Evolutionary conservation across 1,140 invertebrate species (phyloP).

Genomic region (Sycobia sp.): DNA sequence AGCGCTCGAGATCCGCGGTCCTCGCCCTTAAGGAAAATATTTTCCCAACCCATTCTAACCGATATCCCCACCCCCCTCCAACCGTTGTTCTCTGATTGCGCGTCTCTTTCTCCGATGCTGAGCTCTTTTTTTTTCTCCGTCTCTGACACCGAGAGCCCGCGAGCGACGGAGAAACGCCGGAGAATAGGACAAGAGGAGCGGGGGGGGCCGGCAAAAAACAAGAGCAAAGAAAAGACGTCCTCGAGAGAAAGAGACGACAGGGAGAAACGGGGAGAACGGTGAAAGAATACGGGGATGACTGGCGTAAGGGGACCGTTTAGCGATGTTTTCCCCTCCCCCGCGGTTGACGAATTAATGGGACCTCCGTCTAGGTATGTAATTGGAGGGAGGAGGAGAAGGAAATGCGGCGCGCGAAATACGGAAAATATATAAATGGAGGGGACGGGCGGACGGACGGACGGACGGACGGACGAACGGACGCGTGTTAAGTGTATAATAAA

Average conservation of each 20-base stretch:
- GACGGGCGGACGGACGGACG: too few relatives aligned
- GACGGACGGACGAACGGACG: too few relatives aligned
- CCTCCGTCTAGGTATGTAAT: neutral
- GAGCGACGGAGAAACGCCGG: neutral
- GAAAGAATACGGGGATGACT: neutral
- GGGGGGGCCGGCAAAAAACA: neutral
- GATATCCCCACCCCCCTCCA: neutral
- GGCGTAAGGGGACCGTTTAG: neutral
- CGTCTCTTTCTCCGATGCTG: too few relatives aligned
- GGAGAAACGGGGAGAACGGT: neutral
- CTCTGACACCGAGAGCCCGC: neutral
- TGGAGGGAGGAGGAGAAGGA: neutral
- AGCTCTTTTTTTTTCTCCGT: too few relatives aligned
- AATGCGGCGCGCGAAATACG: conserved; percentile 5
- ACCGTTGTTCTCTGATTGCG: too few relatives aligned
- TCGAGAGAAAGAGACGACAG: neutral
- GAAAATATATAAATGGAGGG: too few relatives aligned
- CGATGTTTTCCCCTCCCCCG: neutral
- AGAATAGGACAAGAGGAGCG: neutral
- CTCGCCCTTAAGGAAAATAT: conserved; percentile 25
- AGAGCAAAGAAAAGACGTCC: neutral
- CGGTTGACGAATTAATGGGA: conserved; percentile 9
- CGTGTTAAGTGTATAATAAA: too few relatives aligned
- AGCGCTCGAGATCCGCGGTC: too few relatives aligned
- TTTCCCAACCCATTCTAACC: conserved; percentile 11